phyloP scores from a whole-genome alignment of 2,888 invertebrate species.

The Hirtodrosophila alboralis region DNA sequence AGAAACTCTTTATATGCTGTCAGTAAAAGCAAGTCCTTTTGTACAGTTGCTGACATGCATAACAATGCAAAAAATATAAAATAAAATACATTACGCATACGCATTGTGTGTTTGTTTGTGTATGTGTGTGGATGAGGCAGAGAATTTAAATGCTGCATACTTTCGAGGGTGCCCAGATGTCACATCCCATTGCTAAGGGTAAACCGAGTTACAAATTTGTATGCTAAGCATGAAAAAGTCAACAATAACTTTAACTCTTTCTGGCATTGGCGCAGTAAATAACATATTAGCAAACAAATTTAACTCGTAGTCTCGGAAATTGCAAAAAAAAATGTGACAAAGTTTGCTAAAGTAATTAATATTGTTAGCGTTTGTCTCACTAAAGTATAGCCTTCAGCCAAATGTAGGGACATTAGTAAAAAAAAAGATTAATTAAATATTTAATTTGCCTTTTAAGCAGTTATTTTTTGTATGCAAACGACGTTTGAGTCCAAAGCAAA shows the following conservation, averaged over 20 bases:
- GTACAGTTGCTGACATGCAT: not conserved
- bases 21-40: not conserved
- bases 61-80: conserved; percentile 3
- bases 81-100: conserved; percentile 39
- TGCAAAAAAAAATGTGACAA: not conserved
- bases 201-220: conserved; percentile 22
- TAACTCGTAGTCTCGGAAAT: too few species aligned
- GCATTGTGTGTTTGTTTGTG: conserved; percentile 14
- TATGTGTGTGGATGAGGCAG: conserved; percentile 2
- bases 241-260: conserved; percentile 3
- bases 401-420: not conserved
- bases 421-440: too few species aligned
- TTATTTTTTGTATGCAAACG: not conserved
- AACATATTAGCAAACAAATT: not conserved
- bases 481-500: not conserved
- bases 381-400: too few species aligned
- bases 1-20: conserved; percentile 2
- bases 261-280: not conserved
- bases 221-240: conserved; percentile 7
- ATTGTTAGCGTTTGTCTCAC: not conserved
- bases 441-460: not conserved
- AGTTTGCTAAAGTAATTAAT: conserved; percentile 17
- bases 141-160: conserved; percentile 17
- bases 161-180: conserved; percentile 4
- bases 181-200: conserved; percentile 5